Evolutionary conservation across 2,888 invertebrate species (phyloP).

Genomic region (Deilephila porcellus): DNA sequence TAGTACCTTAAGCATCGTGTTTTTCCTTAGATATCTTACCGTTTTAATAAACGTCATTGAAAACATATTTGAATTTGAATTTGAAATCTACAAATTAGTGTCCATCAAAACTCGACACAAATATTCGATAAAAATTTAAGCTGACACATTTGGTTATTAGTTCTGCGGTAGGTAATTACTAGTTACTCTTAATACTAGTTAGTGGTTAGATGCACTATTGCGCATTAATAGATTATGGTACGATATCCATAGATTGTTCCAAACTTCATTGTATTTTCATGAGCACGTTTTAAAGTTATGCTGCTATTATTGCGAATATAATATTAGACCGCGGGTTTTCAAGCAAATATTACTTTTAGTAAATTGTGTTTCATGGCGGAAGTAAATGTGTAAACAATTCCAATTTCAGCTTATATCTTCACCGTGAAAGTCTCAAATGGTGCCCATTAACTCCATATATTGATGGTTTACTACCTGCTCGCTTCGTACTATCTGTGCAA

Average conservation of each 20-base stretch:
- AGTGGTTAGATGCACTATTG: too few species aligned
- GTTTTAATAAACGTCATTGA: too few species aligned
- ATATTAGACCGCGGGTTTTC: neutral
- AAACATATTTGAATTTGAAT: too few species aligned
- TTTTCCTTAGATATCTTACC: too few species aligned
- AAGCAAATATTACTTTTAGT: neutral
- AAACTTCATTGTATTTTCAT: neutral
- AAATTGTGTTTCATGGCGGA: neutral
- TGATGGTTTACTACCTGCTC: conserved; percentile 5
- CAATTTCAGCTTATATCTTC: conserved; percentile 18
- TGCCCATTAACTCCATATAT: conserved; percentile 21
- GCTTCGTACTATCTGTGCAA: neutral
- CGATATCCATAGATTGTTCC: neutral
- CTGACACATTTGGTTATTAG: too few species aligned
- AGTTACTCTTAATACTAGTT: too few species aligned
- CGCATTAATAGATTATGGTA: neutral
- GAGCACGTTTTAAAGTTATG: neutral
- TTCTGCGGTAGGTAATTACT: too few species aligned
- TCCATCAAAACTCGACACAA: too few species aligned
- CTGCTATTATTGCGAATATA: neutral
- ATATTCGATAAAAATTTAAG: too few species aligned
- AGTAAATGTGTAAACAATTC: conserved; percentile 20
- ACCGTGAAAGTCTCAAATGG: conserved; percentile 23
- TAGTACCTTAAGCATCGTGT: neutral
- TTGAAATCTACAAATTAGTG: too few species aligned